A percentile compares a stretch with the other conserved stretches of the same genome.
phyloP scores from a whole-genome alignment of 2,797 vertebrate species.

The Spatula clypeata region DNA sequence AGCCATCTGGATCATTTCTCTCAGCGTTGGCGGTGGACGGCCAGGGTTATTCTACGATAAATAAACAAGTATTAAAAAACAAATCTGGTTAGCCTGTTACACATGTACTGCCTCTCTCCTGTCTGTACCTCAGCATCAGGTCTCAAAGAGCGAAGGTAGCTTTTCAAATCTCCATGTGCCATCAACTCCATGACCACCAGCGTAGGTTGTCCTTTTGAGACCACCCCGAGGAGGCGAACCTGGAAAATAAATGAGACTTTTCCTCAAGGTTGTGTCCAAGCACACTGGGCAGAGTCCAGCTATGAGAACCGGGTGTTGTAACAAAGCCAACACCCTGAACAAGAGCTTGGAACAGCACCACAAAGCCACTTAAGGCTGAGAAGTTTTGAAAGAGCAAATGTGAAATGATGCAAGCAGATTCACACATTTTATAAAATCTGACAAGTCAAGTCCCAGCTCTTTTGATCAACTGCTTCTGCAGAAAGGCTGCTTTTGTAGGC shows the following conservation, averaged over 20 bases:
- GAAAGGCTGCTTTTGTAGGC: not conserved
- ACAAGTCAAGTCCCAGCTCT: not conserved
- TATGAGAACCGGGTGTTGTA: not conserved
- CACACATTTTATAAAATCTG: accelerated
- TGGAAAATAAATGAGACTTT: constrained; percentile 41
- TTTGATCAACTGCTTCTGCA: not conserved
- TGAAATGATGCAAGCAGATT: not conserved
- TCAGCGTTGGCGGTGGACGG: constrained; percentile 90
- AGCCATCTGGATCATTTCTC: constrained; percentile 97
- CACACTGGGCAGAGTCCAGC: not conserved
- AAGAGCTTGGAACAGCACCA: not conserved
- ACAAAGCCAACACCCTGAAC: not conserved
- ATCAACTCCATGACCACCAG: constrained; percentile 98
- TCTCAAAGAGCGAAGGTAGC: constrained; percentile 93
- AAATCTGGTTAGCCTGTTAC: not conserved
- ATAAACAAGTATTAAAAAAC: not conserved
- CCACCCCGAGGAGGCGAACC: constrained; percentile 96
- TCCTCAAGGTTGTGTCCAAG: not conserved
- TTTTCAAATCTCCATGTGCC: constrained; percentile 97
- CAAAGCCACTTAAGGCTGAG: not conserved
- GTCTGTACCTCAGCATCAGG: constrained; percentile 92
- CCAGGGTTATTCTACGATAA: constrained; percentile 91
- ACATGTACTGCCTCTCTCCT: not conserved
- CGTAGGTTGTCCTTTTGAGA: constrained; percentile 96
- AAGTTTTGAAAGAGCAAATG: not conserved